Percentiles rank a stretch among this genome's conserved stretches.
Evolutionary conservation across 2,797 vertebrate genomes (phyloP).

Genomic region (Pangasius djambal): DNA sequence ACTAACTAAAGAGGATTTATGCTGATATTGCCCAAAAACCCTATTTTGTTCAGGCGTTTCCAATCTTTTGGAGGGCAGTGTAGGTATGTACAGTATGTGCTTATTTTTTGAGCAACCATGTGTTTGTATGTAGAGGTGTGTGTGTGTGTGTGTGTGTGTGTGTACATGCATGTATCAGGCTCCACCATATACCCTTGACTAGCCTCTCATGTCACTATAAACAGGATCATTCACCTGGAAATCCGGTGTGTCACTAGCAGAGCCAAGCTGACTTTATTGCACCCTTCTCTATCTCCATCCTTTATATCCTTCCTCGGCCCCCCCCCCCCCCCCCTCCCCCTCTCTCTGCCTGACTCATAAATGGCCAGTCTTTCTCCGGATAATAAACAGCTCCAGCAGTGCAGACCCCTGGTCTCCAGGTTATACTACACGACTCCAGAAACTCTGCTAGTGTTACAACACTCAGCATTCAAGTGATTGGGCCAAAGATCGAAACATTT

Average conservation of each 20-base stretch:
- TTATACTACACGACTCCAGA: neutral
- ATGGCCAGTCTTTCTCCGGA: neutral
- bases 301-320: neutral
- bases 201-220: slow-evolving; percentile 11
- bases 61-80: too few species aligned
- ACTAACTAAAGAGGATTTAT: too few species aligned
- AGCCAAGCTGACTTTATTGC: slow-evolving; percentile 1
- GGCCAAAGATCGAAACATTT: slow-evolving; percentile 10
- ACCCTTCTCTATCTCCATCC: neutral
- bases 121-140: neutral
- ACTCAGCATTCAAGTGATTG: neutral
- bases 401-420: slow-evolving; percentile 1
- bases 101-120: neutral
- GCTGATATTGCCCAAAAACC: too few species aligned
- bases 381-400: slow-evolving; percentile 22
- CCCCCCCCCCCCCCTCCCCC: neutral
- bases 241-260: neutral
- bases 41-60: too few species aligned
- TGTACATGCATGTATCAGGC: neutral
- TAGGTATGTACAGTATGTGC: neutral
- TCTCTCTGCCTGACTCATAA: neutral
- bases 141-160: neutral
- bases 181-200: slow-evolving; percentile 1
- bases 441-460: neutral
- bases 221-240: slow-evolving; percentile 15